A percentile compares a stretch with the other conserved stretches of the same genome.
phyloP scores from a whole-genome alignment of 53 echinoderm and acorn worm species.

The Mesocentrotus franciscanus region DNA sequence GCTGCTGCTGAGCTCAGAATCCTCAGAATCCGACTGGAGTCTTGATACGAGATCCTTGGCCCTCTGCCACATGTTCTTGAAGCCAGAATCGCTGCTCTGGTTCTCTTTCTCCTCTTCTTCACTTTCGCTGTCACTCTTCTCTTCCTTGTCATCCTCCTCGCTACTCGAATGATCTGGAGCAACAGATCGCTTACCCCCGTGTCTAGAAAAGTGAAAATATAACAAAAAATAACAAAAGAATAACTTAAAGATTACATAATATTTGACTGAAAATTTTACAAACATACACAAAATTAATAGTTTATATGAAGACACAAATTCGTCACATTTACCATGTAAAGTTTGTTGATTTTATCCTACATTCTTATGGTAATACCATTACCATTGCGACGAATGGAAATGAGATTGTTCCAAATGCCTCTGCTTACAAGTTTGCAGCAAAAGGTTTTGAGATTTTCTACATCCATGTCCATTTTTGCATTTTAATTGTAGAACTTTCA shows the following conservation, averaged over 20 bases:
- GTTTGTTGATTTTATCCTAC: too few species aligned
- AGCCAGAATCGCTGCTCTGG: constrained; percentile 62
- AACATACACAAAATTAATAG: not conserved
- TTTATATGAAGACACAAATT: too few species aligned
- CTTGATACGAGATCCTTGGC: constrained; percentile 54
- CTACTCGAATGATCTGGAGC: constrained; percentile 33
- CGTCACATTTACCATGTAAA: too few species aligned
- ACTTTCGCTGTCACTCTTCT: not conserved
- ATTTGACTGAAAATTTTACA: not conserved
- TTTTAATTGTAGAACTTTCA: too few species aligned
- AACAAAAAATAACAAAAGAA: not conserved
- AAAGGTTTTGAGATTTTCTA: too few species aligned
- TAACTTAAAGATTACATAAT: too few species aligned
- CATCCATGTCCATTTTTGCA: too few species aligned
- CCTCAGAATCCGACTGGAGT: constrained; percentile 18
- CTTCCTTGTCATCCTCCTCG: not conserved
- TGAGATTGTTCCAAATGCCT: too few species aligned
- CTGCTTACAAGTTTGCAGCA: too few species aligned
- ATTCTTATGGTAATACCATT: too few species aligned
- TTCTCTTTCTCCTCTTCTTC: constrained; percentile 30
- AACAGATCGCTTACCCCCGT: not conserved
- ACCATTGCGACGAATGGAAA: too few species aligned
- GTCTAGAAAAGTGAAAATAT: constrained; percentile 17
- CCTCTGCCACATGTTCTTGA: constrained; percentile 57
- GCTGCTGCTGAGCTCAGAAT: not conserved